Evolutionary conservation across 2,888 invertebrate genomes (phyloP), one percentile per base, ranked within the genome.

Genomic region (Heteromurus nitidus): DNA sequence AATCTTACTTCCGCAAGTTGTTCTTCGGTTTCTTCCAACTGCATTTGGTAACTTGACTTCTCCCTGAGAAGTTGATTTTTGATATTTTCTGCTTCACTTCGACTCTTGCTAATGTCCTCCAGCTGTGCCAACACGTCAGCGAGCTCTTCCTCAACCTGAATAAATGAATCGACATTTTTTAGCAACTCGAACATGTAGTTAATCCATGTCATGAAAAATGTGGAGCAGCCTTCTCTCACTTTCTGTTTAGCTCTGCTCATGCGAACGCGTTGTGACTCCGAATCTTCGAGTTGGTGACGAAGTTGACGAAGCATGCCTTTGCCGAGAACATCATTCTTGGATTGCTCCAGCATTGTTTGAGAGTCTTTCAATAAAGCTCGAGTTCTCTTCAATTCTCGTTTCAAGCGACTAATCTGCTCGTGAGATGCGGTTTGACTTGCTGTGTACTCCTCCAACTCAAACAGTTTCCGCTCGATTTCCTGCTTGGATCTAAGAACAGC

Each of bases 21-120:
- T 88, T 98, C 97, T 89, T 98, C 97, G 65, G 96, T 95, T 88
- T 98, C 98, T 88, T 98, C 97, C 18, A 97, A 91, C 89, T 95
- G 95, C 9, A 94, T 93, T 86, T 95, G 92, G 16, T 96, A 90
- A 74, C 96, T 95, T 20, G 94, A 92, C 18, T 95, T 94, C 89
- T 97, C 97, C 7, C 97, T 90, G 77, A 92, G 92, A 1, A 95
- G 92, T 0, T 90, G 88, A 82, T 93, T 92, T 3, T 94, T 92
- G 44, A 92, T 91, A 85, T 96, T 95, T 86, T 97, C 96, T 0
- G 95, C 94, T 85, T 97, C 96, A 85, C 92, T 92, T 80, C 94
- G 91, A 30, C 93, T 91, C 81, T 94, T 91, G 47, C 92, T 91
- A 0, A 94, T 92, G 89, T 97, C 97, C 79, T 98, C 97, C 9